phyloP scores from a whole-genome alignment of 2,113 vertebrate species.

The Petroica traversi region DNA sequence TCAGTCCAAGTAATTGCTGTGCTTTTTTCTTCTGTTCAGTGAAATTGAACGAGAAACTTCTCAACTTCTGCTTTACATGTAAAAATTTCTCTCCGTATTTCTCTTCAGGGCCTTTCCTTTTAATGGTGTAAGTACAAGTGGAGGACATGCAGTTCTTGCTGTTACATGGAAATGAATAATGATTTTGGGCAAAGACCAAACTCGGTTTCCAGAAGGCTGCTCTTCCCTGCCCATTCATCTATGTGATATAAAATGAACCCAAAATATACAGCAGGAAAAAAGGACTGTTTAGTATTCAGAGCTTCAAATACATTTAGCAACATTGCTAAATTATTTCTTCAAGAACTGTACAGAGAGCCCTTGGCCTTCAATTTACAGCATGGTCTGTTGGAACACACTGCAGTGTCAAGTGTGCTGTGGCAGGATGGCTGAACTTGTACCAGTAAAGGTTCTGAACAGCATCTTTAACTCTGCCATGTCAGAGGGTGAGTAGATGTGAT shows the following conservation, averaged over 20 bases:
- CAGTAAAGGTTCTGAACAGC: neutral
- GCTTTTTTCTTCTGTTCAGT: neutral
- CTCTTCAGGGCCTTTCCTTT: neutral
- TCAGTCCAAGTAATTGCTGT: neutral
- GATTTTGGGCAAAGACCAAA: constrained; percentile 21
- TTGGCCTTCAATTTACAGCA: constrained; percentile 1
- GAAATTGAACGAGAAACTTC: neutral
- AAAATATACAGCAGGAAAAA: neutral
- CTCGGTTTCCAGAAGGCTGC: constrained; percentile 17
- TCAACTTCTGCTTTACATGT: neutral
- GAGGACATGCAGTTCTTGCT: neutral
- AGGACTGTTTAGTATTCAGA: constrained; percentile 23
- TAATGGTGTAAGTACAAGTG: neutral
- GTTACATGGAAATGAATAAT: constrained; percentile 12
- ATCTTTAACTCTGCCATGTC: neutral
- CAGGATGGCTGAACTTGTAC: neutral
- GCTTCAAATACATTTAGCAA: constrained; percentile 17
- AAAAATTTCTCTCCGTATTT: neutral
- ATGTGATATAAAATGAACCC: neutral
- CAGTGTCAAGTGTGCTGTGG: neutral
- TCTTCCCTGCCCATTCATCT: constrained; percentile 3
- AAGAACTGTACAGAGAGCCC: constrained; percentile 12
- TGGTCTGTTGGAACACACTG: neutral
- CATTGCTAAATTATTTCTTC: constrained; percentile 41
- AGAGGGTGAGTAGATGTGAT: neutral